Conservation (phyloP, 2,888 invertebrate species). For the Rhopalosiphum nymphaeae region DNA sequence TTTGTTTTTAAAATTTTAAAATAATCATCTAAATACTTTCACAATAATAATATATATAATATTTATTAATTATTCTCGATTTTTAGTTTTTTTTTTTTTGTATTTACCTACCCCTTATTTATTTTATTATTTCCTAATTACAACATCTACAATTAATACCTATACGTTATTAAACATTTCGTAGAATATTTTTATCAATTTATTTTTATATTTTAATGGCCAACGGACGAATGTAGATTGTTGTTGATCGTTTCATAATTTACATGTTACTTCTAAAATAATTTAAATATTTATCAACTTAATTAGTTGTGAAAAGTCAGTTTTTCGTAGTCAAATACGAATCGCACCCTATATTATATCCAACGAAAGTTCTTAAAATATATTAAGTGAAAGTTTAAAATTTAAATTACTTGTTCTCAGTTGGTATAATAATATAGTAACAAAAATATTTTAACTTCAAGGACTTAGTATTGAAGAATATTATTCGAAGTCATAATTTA, state of each 20-base stretch:
- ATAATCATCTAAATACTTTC: background rate
- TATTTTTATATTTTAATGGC: background rate
- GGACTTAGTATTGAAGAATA: background rate
- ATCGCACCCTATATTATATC: background rate
- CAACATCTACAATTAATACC: too few species aligned
- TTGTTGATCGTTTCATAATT: background rate
- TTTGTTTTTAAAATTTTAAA: background rate
- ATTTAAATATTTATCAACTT: conserved; percentile 47
- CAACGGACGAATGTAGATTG: too few species aligned
- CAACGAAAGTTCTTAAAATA: conserved; percentile 23
- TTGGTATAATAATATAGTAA: background rate
- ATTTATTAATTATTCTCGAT: background rate
- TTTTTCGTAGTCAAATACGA: background rate
- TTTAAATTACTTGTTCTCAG: conserved; percentile 33
- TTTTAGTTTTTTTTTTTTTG: background rate
- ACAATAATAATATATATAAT: background rate
- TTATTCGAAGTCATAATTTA: conserved; percentile 3
- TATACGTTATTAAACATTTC: too few species aligned
- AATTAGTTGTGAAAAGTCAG: conserved; percentile 39
- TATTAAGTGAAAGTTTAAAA: conserved; percentile 43
- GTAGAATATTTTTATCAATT: background rate
- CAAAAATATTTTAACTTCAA: conserved; percentile 14
- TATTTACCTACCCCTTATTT: too few species aligned
- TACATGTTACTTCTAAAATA: conserved; percentile 19
- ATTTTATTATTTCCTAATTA: background rate